A percentile compares a stretch with the other conserved stretches of the same genome.
These are phyloP conservation scores for Heterocephalus glaber DNA, from an alignment of 2,113 vertebrate genomes.

Conservation along the genomic window DNA sequence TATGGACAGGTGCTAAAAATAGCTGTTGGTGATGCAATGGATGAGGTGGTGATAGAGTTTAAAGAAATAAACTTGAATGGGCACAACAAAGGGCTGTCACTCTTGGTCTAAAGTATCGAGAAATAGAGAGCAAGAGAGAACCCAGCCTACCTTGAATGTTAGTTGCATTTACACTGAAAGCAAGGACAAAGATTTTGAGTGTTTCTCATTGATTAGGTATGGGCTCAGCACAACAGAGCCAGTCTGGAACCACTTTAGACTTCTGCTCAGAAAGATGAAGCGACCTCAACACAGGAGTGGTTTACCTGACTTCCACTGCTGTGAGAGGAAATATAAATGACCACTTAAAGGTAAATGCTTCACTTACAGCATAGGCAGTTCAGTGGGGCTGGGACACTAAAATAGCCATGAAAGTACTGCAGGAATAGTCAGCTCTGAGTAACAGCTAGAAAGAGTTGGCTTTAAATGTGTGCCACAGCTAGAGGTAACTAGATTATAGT, in stretches of 20 bases:
- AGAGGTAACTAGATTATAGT: not conserved
- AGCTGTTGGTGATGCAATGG: not conserved
- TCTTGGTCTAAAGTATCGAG: not conserved
- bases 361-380: not conserved
- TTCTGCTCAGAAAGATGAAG: slow-evolving; percentile 42
- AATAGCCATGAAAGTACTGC: not conserved
- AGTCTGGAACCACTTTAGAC: slow-evolving; percentile 22
- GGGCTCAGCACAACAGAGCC: not conserved
- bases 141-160: not conserved
- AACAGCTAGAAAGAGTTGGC: not conserved
- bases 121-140: slow-evolving; percentile 16
- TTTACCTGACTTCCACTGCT: not conserved
- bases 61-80: slow-evolving; percentile 31
- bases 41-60: not conserved
- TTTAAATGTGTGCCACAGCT: slow-evolving; percentile 36
- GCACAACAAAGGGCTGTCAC: not conserved
- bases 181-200: not conserved
- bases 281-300: not conserved
- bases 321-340: not conserved
- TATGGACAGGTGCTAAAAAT: slow-evolving; percentile 21
- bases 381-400: not conserved
- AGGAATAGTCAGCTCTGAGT: slow-evolving; percentile 21
- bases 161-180: not conserved
- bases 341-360: slow-evolving; percentile 4
- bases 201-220: slow-evolving; percentile 17